These are phyloP conservation scores for Beroe forskalii DNA, from an alignment of 37 sponge, comb jelly and placozoan species.

Conservation along the genomic window DNA sequence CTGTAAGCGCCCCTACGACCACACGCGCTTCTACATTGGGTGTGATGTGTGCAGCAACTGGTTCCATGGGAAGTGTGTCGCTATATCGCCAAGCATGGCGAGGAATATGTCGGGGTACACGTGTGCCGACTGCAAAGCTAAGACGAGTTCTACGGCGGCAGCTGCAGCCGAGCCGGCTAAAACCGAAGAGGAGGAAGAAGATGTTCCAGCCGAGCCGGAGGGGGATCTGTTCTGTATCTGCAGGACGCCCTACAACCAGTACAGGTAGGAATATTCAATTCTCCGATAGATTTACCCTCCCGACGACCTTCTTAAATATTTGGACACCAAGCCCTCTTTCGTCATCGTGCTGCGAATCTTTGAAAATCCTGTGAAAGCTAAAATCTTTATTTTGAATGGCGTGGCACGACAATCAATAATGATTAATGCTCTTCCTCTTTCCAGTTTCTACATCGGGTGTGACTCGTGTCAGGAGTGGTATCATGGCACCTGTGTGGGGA, in stretches of 20 bases:
- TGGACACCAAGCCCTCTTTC: no score
- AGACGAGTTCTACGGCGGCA: neutral
- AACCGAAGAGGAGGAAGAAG: neutral
- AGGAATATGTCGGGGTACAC: constrained; percentile 63
- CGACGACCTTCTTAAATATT: no score
- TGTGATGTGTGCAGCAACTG: constrained; percentile 63
- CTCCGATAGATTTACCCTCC: no score
- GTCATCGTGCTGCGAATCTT: no score
- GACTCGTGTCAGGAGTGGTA: constrained; percentile 64
- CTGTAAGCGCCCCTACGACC: constrained; percentile 60
- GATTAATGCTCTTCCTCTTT: no score
- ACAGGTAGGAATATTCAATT: no score
- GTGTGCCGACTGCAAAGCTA: constrained; percentile 55
- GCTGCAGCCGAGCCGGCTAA: neutral
- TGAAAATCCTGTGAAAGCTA: no score
- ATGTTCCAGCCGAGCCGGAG: constrained; percentile 17
- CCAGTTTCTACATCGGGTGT: constrained; percentile 65
- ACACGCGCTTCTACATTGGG: constrained; percentile 59
- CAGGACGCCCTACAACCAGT: constrained; percentile 62
- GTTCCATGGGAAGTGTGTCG: constrained; percentile 63
- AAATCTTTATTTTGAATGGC: no score
- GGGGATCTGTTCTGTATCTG: constrained; percentile 61
- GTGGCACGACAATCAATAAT: no score
- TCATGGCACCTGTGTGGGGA: constrained; percentile 64
- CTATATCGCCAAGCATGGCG: constrained; percentile 46